phyloP scores from a whole-genome alignment of 2,113 vertebrate genomes.

The Chaenocephalus aceratus region DNA sequence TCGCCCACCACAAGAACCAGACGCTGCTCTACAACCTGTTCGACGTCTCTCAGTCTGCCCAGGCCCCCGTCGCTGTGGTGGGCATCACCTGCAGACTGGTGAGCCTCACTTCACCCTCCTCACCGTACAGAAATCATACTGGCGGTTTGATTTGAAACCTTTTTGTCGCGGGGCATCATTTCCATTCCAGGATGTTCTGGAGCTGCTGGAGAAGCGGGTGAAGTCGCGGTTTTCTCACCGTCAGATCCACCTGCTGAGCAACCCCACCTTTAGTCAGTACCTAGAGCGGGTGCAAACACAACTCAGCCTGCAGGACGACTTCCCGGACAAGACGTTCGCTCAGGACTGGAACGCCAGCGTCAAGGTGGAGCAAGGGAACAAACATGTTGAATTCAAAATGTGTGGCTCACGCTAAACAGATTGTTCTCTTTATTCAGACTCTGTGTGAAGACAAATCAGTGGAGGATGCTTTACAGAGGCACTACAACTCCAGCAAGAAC shows the following conservation, averaged over 20 bases:
- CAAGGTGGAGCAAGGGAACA: conserved; percentile 78
- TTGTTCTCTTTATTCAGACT: conserved; percentile 68
- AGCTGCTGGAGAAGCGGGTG: conserved; percentile 97
- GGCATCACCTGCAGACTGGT: conserved; percentile 97
- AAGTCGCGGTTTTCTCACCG: conserved; percentile 98
- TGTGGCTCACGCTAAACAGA: neutral
- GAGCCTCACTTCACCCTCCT: neutral
- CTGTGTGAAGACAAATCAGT: conserved; percentile 87
- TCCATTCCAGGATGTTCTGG: conserved; percentile 90
- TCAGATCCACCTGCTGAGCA: conserved; percentile 92
- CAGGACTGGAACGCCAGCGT: conserved; percentile 89
- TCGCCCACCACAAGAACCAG: conserved; percentile 97
- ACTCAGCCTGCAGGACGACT: conserved; percentile 86
- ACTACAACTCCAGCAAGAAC: conserved; percentile 89
- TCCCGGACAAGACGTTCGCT: conserved; percentile 86
- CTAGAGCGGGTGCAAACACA: conserved; percentile 84
- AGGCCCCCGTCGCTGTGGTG: conserved; percentile 93
- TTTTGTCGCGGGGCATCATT: neutral
- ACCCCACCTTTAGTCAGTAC: conserved; percentile 87
- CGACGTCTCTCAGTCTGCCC: conserved; percentile 95
- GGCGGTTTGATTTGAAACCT: no score
- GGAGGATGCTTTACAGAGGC: conserved; percentile 84
- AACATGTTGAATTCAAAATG: neutral
- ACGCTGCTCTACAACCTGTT: conserved; percentile 97
- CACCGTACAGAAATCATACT: fast-evolving